Base-by-base conservation (phyloP, 2,797 vertebrate genomes). In the Cyprinodon diabolis region DNA sequence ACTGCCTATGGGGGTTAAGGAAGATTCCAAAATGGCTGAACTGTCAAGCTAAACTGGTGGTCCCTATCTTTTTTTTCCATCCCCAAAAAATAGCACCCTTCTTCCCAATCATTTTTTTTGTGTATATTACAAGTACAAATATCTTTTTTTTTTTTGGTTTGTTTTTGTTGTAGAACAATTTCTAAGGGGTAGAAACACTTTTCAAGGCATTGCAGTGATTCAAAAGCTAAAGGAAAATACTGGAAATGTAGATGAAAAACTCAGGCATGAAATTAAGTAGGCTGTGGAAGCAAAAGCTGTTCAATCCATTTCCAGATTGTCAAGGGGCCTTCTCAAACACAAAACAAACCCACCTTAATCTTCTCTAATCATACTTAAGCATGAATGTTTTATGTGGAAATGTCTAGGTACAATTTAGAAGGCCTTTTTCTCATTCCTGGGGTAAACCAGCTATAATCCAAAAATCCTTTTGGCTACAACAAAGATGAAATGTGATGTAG, bases 341-440 rank as follows among this genome's bases (percentile, higher is more conserved):
- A 89, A 93, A 91, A 92, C 90, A 93, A 91, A 89, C 92, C 87
- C 87, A 91, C 90, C 87, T 90, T 93, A 93, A 94, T 93, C 93
- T 93, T 85, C 80, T 81, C 90, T 93, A 93, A 94, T 93, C 92
- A 87, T 69, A 92, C 92, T 93, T 91, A 92, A 93, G 92, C 91
- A 86, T 88, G 88, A 91, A 90, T 91, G 91, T 92, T 93, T 94
- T 90, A 91, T 93, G 91, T 91, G 87, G 86, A 93, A 93, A 93
- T 80, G 91, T 84, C 88, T 88, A 87, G 90, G 92, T 92, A 89
- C 85, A 90, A 90, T 92, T 92, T 87, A 78, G 72, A 90, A 85
- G 79, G 85, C 90, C 89, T 84, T 79, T 68, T 74, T 54, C 78
- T 86, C 80, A 72, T 89, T 92, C 83, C 85, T 80, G 70, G 85